Evolutionary conservation across 2,888 invertebrate genomes (phyloP), one percentile per base, ranked within the genome.

Genomic region (Monoplex corrugatus): DNA sequence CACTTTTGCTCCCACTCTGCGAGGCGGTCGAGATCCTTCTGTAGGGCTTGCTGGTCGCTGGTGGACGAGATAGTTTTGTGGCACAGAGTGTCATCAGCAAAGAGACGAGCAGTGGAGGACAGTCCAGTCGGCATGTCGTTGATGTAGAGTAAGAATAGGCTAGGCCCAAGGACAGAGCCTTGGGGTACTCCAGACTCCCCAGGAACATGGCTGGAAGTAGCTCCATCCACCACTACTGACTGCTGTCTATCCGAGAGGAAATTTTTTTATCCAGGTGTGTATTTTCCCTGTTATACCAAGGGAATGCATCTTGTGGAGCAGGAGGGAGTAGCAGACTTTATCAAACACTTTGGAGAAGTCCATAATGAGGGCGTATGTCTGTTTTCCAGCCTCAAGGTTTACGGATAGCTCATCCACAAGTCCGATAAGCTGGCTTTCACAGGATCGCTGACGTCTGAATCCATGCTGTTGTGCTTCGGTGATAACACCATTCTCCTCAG

Each of bases 41-140:
- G 83, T 13, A 83, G 83, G 19, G 28, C 43, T 40, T 43, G 83
- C 83, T 83, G 44, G 44, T 83, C 83, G n/a, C 35, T n/a, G 6
- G 10, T 43, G 32, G 40, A 35, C 10, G 28, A 35, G 83, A 44
- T n/a, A n/a, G 23, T 75, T 75, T 75, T 75, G 75, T 35, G 32
- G 75, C 75, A 75, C 75, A 75, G 32, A 10, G 75, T 75, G 75
- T 75, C 75, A 35, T 75, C 75, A 32, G 35, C 75, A 35, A 75
- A 35, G 32, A 75, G 75, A 32, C 35, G 75, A 75, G 23, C 45
- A 19, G n/a, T 45, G 83, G 43, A 43, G 5, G n/a, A 19, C 19
- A 83, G n/a, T n/a, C 83, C 83, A 43, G 44, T n/a, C n/a, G 6
- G 83, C n/a, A 83, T n/a, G 83, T 83, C 8, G 83, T 83, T 43